Conservation (phyloP, 2,888 invertebrate species). For the Synanthedon formicaeformis region DNA sequence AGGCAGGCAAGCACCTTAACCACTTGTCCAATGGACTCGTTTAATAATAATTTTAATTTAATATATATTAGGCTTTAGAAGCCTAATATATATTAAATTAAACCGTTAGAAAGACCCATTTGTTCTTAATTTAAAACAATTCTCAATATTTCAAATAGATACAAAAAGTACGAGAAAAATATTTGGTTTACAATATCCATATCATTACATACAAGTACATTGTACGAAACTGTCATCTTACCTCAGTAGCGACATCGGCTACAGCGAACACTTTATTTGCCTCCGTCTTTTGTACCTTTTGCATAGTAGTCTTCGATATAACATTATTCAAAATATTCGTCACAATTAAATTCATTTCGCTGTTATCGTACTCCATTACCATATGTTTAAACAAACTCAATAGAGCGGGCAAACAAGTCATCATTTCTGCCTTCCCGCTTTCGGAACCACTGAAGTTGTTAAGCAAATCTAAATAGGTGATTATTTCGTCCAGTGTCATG, state of each 20-base stretch:
- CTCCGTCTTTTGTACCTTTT: slow-evolving; percentile 15
- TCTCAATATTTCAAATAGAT: no score
- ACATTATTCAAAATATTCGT: slow-evolving; percentile 44
- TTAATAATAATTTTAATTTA: no score
- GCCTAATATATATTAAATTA: no score
- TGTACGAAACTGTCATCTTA: slow-evolving; percentile 10
- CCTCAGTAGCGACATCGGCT: slow-evolving; percentile 39
- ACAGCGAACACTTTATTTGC: slow-evolving; percentile 10
- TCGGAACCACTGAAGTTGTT: slow-evolving; percentile 28
- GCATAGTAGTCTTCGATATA: slow-evolving; percentile 23
- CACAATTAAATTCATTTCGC: slow-evolving; percentile 45
- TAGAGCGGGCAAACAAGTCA: slow-evolving; percentile 23
- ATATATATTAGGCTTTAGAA: no score
- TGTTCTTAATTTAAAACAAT: no score
- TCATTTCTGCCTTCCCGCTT: slow-evolving; percentile 29
- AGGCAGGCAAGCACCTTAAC: no score
- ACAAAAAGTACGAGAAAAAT: no score
- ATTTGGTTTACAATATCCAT: no score
- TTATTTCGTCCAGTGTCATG: slow-evolving; percentile 45
- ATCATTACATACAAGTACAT: no score
- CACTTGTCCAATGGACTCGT: no score
- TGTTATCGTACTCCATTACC: slow-evolving; percentile 42
- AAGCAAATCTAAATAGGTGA: slow-evolving; percentile 38
- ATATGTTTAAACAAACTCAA: slow-evolving; percentile 34
- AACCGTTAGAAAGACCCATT: no score